Percentiles rank a stretch among this genome's conserved stretches.
Conservation (phyloP, 2,113 vertebrate species). For the Recurvirostra avosetta region DNA sequence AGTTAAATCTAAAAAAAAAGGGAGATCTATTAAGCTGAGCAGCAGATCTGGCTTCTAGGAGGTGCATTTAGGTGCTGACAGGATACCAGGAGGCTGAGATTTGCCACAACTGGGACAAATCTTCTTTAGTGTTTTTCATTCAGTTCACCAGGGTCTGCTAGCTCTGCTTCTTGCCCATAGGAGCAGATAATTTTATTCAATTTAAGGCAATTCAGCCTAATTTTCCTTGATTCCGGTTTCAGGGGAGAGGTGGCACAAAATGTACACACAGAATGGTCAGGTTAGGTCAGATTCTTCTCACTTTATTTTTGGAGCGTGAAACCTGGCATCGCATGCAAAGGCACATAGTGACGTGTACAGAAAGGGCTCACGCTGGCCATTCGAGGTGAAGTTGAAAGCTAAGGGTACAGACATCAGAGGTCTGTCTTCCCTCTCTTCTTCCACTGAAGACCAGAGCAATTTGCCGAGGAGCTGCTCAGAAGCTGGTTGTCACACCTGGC, state of each 20-base stretch:
- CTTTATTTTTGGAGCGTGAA: neutral
- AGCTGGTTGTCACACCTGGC: neutral
- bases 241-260: neutral
- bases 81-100: neutral
- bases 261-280: neutral
- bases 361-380: neutral
- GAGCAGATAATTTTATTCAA: neutral
- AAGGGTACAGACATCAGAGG: neutral
- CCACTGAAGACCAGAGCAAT: neutral
- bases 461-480: neutral
- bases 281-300: neutral
- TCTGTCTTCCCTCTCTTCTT: neutral
- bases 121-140: neutral
- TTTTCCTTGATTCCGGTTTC: neutral
- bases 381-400: neutral
- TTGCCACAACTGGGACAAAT: neutral
- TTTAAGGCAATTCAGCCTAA: neutral
- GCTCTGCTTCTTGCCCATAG: neutral
- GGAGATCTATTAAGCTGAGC: neutral
- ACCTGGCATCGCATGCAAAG: neutral
- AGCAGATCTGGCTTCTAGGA: neutral
- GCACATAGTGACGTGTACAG: neutral
- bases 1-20: neutral
- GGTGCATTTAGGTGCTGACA: accelerated
- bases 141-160: neutral